Evolutionary conservation across 2,888 invertebrate genomes (phyloP).

Genomic region (Lucinisca nassula): DNA sequence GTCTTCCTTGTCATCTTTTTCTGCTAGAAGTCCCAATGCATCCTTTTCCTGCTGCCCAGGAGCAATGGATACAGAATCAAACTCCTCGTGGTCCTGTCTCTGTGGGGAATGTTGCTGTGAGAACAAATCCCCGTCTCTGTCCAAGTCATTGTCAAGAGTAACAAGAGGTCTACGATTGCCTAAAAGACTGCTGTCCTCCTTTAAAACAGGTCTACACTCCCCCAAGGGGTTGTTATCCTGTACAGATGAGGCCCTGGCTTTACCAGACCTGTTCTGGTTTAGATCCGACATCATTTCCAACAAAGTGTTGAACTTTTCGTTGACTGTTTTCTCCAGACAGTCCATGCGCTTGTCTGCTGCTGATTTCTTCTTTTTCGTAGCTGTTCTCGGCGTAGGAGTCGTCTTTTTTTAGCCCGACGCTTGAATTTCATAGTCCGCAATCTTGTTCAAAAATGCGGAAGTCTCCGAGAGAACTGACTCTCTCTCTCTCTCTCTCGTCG

Average conservation of each 20-base stretch:
- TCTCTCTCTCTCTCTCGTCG: neutral
- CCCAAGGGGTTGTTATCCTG: constrained; percentile 11
- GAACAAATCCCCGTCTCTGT: neutral
- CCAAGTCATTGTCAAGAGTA: neutral
- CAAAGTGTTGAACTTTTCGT: neutral
- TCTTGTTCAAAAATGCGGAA: neutral
- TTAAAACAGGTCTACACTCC: neutral
- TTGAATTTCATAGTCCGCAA: neutral
- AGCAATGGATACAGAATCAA: neutral
- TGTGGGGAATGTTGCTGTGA: neutral
- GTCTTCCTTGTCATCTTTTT: neutral
- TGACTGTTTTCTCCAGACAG: neutral
- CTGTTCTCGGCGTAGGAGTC: neutral
- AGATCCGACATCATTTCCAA: neutral
- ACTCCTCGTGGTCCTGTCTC: neutral
- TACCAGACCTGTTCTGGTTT: neutral
- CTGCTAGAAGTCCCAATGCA: neutral
- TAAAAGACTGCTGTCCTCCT: neutral
- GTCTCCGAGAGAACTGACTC: neutral
- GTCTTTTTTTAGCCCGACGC: neutral
- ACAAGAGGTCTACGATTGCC: neutral
- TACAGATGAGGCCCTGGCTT: neutral
- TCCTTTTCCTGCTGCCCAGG: neutral
- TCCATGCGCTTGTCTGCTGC: neutral
- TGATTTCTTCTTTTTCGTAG: neutral